These are phyloP conservation scores for Chionoecetes opilio DNA, from an alignment of 1,140 invertebrate species.

Conservation along the genomic window DNA sequence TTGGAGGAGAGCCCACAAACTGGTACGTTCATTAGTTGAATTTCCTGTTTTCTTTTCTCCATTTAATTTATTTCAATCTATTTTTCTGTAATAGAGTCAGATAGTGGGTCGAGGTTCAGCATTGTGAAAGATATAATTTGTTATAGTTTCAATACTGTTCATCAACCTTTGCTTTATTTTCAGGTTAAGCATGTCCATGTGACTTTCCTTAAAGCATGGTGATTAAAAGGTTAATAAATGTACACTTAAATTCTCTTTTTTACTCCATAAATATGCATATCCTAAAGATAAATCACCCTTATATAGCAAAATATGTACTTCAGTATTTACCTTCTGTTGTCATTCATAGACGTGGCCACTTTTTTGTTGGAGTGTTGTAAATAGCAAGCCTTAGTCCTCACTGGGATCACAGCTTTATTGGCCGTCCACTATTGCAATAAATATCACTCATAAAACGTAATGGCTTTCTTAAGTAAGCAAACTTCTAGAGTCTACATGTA, in stretches of 20 bases:
- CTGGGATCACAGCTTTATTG: too few species aligned
- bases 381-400: too few species aligned
- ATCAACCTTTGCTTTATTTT: neutral
- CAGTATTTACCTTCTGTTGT: constrained; percentile 5
- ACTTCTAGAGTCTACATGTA: too few species aligned
- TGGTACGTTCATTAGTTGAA: constrained; percentile 83
- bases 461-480: too few species aligned
- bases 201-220: neutral
- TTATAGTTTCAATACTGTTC: neutral
- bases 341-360: constrained; percentile 19
- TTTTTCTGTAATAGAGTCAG: neutral
- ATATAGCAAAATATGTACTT: neutral
- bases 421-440: too few species aligned
- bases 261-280: neutral
- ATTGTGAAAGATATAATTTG: neutral
- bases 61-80: neutral
- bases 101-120: neutral
- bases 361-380: constrained; percentile 24
- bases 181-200: neutral
- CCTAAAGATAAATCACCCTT: neutral
- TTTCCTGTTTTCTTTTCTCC: constrained; percentile 15
- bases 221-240: neutral
- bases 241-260: too few species aligned
- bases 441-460: too few species aligned
- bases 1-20: constrained; percentile 98